Evolutionary conservation across 2,113 vertebrate genomes (phyloP).

Genomic region (Neoarius graeffei): DNA sequence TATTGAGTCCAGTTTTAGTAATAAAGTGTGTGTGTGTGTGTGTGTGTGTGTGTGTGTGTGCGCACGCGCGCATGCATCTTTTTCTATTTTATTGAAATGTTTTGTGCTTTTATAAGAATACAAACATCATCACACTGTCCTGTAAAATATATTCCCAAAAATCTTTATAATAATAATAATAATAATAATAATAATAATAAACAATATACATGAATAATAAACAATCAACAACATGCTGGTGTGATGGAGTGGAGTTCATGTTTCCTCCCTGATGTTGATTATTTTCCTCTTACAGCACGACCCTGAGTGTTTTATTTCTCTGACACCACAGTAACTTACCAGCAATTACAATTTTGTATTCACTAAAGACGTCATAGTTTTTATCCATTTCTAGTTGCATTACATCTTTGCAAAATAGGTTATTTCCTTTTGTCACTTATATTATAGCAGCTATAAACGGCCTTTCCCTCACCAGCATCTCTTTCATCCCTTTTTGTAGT

Average conservation of each 20-base stretch:
- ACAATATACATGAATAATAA: neutral
- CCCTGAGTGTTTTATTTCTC: neutral
- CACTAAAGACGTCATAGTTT: neutral
- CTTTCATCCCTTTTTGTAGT: neutral
- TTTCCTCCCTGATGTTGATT: neutral
- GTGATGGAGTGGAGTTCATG: neutral
- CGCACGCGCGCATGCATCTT: neutral
- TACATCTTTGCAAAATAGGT: neutral
- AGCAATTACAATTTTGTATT: neutral
- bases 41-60: neutral
- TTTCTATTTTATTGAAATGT: neutral
- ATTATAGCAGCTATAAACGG: neutral
- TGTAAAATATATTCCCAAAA: neutral
- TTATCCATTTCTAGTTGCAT: neutral
- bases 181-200: constrained; percentile 5
- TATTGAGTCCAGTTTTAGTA: constrained; percentile 1
- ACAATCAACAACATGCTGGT: neutral
- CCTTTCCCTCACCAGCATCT: neutral
- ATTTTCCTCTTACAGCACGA: neutral
- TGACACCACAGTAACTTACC: neutral
- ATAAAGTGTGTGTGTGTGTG: constrained; percentile 1
- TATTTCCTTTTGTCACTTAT: neutral
- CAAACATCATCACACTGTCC: neutral
- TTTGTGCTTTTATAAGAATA: neutral
- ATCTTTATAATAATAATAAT: neutral